These are phyloP conservation scores for Torymus aiolomorphi DNA, from an alignment of 2,888 invertebrate genomes.

Conservation along the genomic window DNA sequence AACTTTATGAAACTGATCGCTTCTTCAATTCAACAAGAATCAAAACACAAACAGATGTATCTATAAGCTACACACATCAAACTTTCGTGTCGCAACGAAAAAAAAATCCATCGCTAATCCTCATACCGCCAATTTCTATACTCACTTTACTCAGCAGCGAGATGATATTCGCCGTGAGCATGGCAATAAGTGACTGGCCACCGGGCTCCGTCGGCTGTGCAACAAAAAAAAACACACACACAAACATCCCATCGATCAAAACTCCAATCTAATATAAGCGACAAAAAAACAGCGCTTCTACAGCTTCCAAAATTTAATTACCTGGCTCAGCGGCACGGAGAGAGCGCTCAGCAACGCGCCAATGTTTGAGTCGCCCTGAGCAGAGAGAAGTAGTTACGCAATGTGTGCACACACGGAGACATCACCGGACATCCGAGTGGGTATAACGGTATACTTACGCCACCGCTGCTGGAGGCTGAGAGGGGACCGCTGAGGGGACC, in stretches of 20 bases:
- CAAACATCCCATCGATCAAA: too few species aligned
- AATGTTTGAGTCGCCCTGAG: slow-evolving; percentile 56
- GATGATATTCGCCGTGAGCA: slow-evolving; percentile 66
- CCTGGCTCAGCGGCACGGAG: slow-evolving; percentile 67
- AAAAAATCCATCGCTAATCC: too few species aligned
- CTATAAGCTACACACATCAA: too few species aligned
- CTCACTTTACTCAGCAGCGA: slow-evolving; percentile 70
- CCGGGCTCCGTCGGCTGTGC: slow-evolving; percentile 67
- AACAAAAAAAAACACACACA: slow-evolving; percentile 9
- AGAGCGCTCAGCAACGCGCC: slow-evolving; percentile 63
- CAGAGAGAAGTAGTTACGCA: neutral
- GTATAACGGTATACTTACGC: slow-evolving; percentile 63
- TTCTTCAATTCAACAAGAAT: too few species aligned
- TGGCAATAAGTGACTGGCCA: slow-evolving; percentile 67
- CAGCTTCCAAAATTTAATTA: slow-evolving; percentile 54
- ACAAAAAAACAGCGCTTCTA: too few species aligned
- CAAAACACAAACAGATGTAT: too few species aligned
- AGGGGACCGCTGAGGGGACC: slow-evolving; percentile 71
- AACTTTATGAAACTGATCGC: too few species aligned
- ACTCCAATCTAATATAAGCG: too few species aligned
- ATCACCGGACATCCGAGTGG: neutral
- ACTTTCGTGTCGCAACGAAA: too few species aligned
- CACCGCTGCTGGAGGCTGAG: slow-evolving; percentile 67
- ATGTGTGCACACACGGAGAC: too few species aligned
- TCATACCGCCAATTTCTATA: slow-evolving; percentile 23